phyloP scores from a whole-genome alignment of 2,113 vertebrate species.

The Epinephelus moara region DNA sequence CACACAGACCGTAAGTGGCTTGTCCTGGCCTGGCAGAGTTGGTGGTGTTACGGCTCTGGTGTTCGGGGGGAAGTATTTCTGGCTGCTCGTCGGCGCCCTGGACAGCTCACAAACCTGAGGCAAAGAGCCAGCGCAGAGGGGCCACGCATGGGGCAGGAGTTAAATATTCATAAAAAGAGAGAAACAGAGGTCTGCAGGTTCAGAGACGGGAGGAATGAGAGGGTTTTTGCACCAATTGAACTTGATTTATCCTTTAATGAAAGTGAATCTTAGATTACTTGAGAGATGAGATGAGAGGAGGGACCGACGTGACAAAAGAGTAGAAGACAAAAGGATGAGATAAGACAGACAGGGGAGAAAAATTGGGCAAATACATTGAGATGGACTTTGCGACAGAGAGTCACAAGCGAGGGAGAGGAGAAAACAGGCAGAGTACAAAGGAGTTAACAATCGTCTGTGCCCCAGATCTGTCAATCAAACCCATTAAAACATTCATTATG shows the following conservation, averaged over 20 bases:
- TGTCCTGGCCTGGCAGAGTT: constrained; percentile 47
- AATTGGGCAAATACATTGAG: constrained; percentile 29
- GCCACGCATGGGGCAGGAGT: constrained; percentile 61
- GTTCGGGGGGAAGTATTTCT: constrained; percentile 53
- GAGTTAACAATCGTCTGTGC: constrained; percentile 42
- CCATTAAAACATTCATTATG: constrained; percentile 74
- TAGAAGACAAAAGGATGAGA: not conserved
- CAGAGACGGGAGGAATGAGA: constrained; percentile 33
- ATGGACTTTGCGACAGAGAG: constrained; percentile 23
- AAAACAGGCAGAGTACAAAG: constrained; percentile 19
- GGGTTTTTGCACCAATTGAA: not conserved
- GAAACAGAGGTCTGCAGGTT: constrained; percentile 28
- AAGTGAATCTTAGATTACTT: constrained; percentile 5
- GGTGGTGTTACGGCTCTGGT: constrained; percentile 43
- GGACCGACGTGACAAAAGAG: constrained; percentile 1
- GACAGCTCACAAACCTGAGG: constrained; percentile 58
- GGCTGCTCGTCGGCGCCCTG: constrained; percentile 57
- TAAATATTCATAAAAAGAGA: constrained; percentile 81
- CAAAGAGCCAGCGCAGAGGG: constrained; percentile 68
- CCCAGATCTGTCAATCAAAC: constrained; percentile 70
- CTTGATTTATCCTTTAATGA: constrained; percentile 26
- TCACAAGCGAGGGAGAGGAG: not conserved
- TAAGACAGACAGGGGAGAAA: not conserved
- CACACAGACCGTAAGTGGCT: constrained; percentile 24
- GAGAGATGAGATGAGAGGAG: constrained; percentile 29